These are phyloP conservation scores for Stratiomys singularior DNA, from an alignment of 2,888 invertebrate genomes.

Conservation along the genomic window DNA sequence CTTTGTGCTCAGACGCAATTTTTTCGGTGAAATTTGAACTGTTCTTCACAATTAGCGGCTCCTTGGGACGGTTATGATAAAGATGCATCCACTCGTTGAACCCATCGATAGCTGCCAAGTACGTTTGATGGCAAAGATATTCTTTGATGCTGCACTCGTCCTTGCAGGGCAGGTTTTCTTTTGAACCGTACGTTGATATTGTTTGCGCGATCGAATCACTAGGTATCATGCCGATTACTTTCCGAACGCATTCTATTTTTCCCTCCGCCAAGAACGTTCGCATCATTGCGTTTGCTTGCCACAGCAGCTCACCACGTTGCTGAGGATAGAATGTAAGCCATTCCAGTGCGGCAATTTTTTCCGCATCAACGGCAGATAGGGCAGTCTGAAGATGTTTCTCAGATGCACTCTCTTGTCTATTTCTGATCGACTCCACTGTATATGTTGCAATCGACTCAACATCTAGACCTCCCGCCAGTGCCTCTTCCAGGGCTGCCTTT, in stretches of 20 bases:
- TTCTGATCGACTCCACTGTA: conserved; percentile 82
- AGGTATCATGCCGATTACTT: conserved; percentile 79
- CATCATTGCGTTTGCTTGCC: conserved; percentile 90
- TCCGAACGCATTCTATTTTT: conserved; percentile 84
- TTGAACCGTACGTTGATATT: conserved; percentile 65
- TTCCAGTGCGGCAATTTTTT: conserved; percentile 82
- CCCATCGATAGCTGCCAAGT: conserved; percentile 86
- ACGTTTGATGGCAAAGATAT: conserved; percentile 87
- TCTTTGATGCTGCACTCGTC: conserved; percentile 74
- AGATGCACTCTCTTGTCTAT: conserved; percentile 62
- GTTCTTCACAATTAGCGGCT: conserved; percentile 70
- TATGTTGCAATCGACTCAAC: conserved; percentile 85
- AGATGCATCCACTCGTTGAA: conserved; percentile 91
- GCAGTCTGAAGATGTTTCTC: conserved; percentile 63
- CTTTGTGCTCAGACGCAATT: conserved; percentile 86
- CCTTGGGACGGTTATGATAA: conserved; percentile 80
- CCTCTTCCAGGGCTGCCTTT: conserved; percentile 75
- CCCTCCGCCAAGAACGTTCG: conserved; percentile 83
- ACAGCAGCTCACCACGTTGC: conserved; percentile 83
- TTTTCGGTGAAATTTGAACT: conserved; percentile 85
- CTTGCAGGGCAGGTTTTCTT: conserved; percentile 67
- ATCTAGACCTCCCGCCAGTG: conserved; percentile 79
- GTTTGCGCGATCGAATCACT: conserved; percentile 71
- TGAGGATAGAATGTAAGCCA: conserved; percentile 85
- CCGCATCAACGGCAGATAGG: conserved; percentile 75